phyloP scores from a whole-genome alignment of 2,113 vertebrate species.

The Connochaetes taurinus region DNA sequence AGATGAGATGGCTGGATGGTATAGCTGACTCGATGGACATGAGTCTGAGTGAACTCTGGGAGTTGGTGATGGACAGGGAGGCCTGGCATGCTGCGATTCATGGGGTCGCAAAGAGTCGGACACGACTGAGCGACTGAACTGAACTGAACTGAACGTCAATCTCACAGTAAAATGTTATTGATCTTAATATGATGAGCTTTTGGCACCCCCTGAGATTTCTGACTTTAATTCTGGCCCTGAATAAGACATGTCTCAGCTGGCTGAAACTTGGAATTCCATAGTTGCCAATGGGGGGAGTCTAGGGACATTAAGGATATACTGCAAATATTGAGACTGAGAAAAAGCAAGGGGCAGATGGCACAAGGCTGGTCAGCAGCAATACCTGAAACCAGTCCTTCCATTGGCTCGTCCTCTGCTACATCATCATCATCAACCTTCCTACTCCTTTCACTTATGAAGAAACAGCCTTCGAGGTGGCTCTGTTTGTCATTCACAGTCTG shows the following conservation, averaged over 20 bases:
- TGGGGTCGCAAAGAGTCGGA: too few species aligned
- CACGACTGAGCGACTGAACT: too few species aligned
- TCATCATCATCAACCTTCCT: neutral
- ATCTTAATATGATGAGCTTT: neutral
- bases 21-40: fast-evolving
- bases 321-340: neutral
- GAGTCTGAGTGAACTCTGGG: too few species aligned
- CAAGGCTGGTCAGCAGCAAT: neutral
- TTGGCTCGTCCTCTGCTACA: neutral
- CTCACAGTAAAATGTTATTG: slow-evolving; percentile 9
- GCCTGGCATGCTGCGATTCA: too few species aligned
- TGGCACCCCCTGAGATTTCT: neutral
- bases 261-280: neutral
- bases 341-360: neutral
- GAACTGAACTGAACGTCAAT: neutral
- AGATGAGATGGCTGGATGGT: too few species aligned
- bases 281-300: neutral
- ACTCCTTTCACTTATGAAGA: neutral
- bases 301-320: neutral
- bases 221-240: neutral
- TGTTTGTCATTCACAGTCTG: neutral
- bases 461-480: neutral
- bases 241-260: neutral
- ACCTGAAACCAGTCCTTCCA: neutral
- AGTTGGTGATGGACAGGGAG: too few species aligned